Evolutionary conservation across 2,888 invertebrate species (phyloP).

Genomic region (Serripes groenlandicus): DNA sequence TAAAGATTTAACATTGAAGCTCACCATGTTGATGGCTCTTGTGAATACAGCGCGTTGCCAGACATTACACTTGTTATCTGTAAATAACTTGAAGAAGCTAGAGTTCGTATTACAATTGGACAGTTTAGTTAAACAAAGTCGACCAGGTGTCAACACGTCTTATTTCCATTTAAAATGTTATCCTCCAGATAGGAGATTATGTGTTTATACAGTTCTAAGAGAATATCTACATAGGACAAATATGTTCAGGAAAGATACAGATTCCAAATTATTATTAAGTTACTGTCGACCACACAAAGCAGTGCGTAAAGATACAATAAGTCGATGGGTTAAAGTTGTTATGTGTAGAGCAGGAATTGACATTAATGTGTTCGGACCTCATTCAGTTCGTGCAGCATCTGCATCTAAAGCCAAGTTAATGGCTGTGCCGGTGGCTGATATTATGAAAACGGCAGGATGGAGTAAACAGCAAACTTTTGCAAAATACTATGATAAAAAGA

Average conservation of each 20-base stretch:
- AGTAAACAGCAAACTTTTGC: conserved; percentile 22
- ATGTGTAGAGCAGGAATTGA: conserved; percentile 31
- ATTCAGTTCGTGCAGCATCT: conserved; percentile 40
- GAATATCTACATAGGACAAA: conserved; percentile 34
- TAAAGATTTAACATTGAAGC: conserved; percentile 17
- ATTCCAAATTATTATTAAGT: conserved; percentile 27
- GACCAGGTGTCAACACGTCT: conserved; percentile 5
- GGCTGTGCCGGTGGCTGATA: conserved; percentile 19
- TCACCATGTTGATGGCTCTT: conserved; percentile 22
- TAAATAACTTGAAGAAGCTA: conserved; percentile 6
- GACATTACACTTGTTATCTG: conserved; percentile 15
- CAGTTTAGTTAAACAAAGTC: conserved; percentile 8
- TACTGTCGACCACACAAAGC: conserved; percentile 26
- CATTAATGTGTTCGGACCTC: conserved; percentile 18
- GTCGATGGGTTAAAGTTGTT: conserved; percentile 37
- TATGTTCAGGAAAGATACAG: not conserved
- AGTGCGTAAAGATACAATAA: conserved; percentile 28
- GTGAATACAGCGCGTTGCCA: conserved; percentile 14
- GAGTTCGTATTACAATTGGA: conserved; percentile 12
- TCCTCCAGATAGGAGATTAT: conserved; percentile 24
- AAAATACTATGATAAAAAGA: conserved; percentile 33
- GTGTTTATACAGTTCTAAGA: conserved; percentile 18
- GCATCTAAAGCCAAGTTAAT: conserved; percentile 16
- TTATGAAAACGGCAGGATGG: conserved; percentile 49
- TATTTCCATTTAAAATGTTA: not conserved